phyloP scores from a whole-genome alignment of 2,888 invertebrate genomes.

The Tetramorium bicarinatum region DNA sequence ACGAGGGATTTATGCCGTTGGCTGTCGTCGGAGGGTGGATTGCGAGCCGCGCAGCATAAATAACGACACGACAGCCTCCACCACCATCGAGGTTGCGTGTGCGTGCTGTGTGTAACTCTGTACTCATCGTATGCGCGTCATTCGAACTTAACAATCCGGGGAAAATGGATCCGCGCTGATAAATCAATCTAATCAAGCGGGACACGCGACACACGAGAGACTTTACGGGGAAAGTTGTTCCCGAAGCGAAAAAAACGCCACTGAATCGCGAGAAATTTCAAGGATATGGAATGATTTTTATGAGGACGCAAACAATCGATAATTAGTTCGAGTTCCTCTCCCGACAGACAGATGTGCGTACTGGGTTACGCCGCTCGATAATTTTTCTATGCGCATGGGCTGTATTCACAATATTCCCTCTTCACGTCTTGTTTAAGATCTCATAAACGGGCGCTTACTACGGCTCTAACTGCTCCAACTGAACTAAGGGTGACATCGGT shows the following conservation, averaged over 20 bases:
- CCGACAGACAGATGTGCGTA: neutral
- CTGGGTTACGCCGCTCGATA: conserved; percentile 63
- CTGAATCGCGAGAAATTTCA: neutral
- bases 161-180: conserved; percentile 39
- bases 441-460: conserved; percentile 73
- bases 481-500: conserved; percentile 61
- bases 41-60: conserved; percentile 79
- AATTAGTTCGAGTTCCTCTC: neutral
- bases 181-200: conserved; percentile 40
- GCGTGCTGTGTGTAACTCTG: neutral
- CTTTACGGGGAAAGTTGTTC: neutral
- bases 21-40: conserved; percentile 79
- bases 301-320: conserved; percentile 15
- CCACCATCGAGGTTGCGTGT: conserved; percentile 20
- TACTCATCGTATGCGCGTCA: conserved; percentile 10
- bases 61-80: conserved; percentile 78
- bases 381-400: conserved; percentile 64
- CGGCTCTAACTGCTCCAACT: conserved; percentile 66
- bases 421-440: conserved; percentile 76
- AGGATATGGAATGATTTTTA: neutral
- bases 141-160: conserved; percentile 39
- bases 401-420: conserved; percentile 71
- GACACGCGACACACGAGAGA: neutral
- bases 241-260: neutral
- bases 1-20: conserved; percentile 74